Evolutionary conservation across 2,113 vertebrate genomes (phyloP), one percentile per base, ranked within the genome.

Genomic region (Aix galericulata): DNA sequence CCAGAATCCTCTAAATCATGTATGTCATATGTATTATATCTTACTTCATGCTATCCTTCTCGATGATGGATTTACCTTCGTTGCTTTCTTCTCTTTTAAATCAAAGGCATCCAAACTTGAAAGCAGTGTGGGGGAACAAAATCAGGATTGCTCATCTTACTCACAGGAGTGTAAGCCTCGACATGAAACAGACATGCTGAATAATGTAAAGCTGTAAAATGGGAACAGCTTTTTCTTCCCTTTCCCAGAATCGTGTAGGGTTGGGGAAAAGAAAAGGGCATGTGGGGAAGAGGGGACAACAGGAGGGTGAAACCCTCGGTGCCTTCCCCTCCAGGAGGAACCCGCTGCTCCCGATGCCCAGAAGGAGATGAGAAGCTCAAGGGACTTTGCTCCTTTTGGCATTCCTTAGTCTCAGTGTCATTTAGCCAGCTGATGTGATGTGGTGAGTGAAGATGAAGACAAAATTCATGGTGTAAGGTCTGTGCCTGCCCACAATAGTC

Each of bases 1-100:
- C 86, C 93, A 91, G 68, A 72, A 48, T 82, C 83, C 73, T 88
- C 89, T 97, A 94, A 97, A 96, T 96, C 94, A 93, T 14, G 36
- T 36, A 7, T 90, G 72, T 44, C 83, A 89, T 59, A 36, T 73
- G 97, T 94, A 90, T 94, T 96, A 87, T 87, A 95, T 97, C 81
- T 96, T 94, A 38, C 68, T 94, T 90, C 80, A 75, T 11, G 12
- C 90, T 12, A 44, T 89, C 87, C 89, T 78, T 95, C 92, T 89
- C 81, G 8, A 0, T 81, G 92, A 97, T 93, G 82, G 89, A 97
- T 97, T 91, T 91, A 76, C 71, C 74, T 67, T 6, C 58, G 25
- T 10, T 8, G 11, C 68, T 91, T 85, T 69, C 82, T 86, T 88
- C 82, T 89, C 66, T 26, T 77, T 94, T 74, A 74, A 72, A 58